Conservation (phyloP, 2,797 vertebrate species). For the Acipenser ruthenus region DNA sequence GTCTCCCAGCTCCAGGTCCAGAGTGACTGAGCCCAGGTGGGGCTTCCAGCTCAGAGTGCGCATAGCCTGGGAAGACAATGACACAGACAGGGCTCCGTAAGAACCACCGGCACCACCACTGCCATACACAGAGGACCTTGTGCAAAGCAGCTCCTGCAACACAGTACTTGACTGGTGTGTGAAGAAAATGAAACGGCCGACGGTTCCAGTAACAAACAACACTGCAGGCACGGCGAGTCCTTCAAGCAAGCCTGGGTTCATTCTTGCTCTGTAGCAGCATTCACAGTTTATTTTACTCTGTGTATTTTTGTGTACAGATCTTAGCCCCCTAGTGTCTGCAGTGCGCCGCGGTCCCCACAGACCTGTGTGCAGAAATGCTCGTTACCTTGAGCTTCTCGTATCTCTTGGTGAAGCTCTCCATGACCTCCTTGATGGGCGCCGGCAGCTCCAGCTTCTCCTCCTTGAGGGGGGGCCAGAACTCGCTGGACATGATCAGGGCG, state of each 20-base stretch:
- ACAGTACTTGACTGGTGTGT: not conserved
- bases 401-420: slow-evolving; percentile 85
- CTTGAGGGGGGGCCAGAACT: slow-evolving; percentile 95
- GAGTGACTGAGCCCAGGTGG: slow-evolving; percentile 82
- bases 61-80: slow-evolving; percentile 71
- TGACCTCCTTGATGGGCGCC: slow-evolving; percentile 66
- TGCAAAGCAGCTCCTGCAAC: too few species aligned
- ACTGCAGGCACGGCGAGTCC: too few species aligned
- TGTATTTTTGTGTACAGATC: not conserved
- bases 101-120: too few species aligned
- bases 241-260: too few species aligned
- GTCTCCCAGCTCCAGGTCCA: slow-evolving; percentile 89
- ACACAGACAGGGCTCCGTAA: not conserved
- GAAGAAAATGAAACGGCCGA: not conserved
- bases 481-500: slow-evolving; percentile 84
- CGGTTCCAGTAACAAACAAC: not conserved
- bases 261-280: too few species aligned
- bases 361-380: not conserved
- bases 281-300: not conserved
- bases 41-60: slow-evolving; percentile 95
- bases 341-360: too few species aligned
- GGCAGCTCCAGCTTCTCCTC: slow-evolving; percentile 95
- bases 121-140: too few species aligned
- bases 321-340: not conserved
- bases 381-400: slow-evolving; percentile 91